Evolutionary conservation across 2,113 vertebrate genomes (phyloP), one percentile per base, ranked within the genome.

Genomic region (Atrichornis clamosus): DNA sequence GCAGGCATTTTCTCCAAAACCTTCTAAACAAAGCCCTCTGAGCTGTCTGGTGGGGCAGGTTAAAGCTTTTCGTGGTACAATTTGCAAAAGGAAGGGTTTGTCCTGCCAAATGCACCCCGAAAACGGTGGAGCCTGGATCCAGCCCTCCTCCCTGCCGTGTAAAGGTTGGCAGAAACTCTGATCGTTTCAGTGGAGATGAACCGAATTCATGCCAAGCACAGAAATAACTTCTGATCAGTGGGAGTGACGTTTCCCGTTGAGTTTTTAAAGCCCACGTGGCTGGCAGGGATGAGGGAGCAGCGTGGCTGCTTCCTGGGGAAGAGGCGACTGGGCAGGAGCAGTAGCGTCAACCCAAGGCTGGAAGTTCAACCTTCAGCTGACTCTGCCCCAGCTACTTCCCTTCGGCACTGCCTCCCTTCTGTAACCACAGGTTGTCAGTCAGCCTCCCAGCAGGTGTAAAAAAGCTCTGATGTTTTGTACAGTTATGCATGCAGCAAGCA

Each of bases 401-500:
- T 44, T 42, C 16, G 4, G 5, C 8, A 27, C 67, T 55, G 75
- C 37, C 75, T 77, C 63, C 87, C 86, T 44, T 26, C 1, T 41
- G 37, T 67, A 60, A 60, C 87, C 55, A 4, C 30, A 53, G 78
- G 64, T 18, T 86, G 75, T 64, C 95, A 81, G 79, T 41, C 6
- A 27, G 27, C 19, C 27, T 35, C 23, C 39, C 79, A 42, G 68
- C 72, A 86, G 72, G 59, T 63, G 93, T 84, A 32, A 60, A 77
- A 1, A 41, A 83, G 64, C 72, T 62, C 79, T 56, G 42, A 26
- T 84, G 3, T 84, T 93, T 64, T 67, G 88, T 93, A 67, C 85
- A 67, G 46, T 59, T 21, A 3, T 80, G 93, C 90, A 78, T 92
- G 88, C 82, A 81, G 85, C 75, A 10, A 95, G 82, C 67, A 86